phyloP scores from a whole-genome alignment of 92 coral and sea anemone species.

The Epizoanthus stellaris region DNA sequence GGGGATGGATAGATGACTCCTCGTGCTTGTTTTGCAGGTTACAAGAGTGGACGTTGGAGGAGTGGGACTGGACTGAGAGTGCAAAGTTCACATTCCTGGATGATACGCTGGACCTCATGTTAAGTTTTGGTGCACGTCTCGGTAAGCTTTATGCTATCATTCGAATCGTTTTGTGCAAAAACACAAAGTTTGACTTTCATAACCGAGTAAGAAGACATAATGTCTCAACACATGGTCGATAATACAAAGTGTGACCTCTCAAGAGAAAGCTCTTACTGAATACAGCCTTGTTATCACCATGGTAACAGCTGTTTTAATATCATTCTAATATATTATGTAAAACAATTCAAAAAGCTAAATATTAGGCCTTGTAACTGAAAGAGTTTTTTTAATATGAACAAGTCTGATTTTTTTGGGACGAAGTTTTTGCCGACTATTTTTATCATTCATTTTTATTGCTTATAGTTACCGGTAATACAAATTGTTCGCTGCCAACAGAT shows the following conservation, averaged over 20 bases:
- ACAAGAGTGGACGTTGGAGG: conserved; percentile 63
- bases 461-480: no score
- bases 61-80: conserved; percentile 48
- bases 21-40: conserved; percentile 24
- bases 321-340: no score
- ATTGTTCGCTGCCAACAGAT: conserved; percentile 3
- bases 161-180: not conserved
- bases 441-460: not conserved
- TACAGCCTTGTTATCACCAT: no score
- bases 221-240: not conserved
- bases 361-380: no score
- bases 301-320: no score
- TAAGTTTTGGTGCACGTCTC: conserved; percentile 31
- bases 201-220: not conserved
- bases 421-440: not conserved
- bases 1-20: not conserved
- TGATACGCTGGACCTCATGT: conserved; percentile 40
- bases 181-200: no score
- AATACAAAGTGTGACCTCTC: not conserved
- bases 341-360: no score
- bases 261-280: no score
- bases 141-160: not conserved
- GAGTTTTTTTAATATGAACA: not conserved
- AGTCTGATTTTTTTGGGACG: not conserved
- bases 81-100: conserved; percentile 58